A percentile compares a stretch with the other conserved stretches of the same genome.
Conservation (phyloP, 2,113 vertebrate species). For the Murina feae region DNA sequence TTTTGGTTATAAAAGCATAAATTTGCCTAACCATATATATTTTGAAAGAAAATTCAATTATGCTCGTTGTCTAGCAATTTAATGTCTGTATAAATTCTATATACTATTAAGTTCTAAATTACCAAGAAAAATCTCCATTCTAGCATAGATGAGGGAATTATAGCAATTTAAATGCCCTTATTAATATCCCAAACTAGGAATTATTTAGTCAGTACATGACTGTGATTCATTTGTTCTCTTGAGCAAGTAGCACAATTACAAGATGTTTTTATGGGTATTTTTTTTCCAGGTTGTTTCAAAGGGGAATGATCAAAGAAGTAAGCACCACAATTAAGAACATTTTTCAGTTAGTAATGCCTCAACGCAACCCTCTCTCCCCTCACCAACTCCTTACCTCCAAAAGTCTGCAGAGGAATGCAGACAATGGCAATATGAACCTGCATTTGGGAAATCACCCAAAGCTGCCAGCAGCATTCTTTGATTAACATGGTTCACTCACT, state of each 20-base stretch:
- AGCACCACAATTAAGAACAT: slow-evolving; percentile 29
- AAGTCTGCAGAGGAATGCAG: slow-evolving; percentile 35
- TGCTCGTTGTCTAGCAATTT: slow-evolving; percentile 1
- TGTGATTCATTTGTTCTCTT: slow-evolving; percentile 48
- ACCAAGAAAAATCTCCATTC: slow-evolving; percentile 41
- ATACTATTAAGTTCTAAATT: slow-evolving; percentile 44
- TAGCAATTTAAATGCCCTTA: neutral
- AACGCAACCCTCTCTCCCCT: neutral
- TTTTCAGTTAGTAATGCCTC: neutral
- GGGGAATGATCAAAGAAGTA: slow-evolving; percentile 11
- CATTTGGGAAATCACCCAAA: slow-evolving; percentile 9
- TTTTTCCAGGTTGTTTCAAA: slow-evolving; percentile 18
- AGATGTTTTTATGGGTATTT: neutral
- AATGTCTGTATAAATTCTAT: slow-evolving; percentile 46
- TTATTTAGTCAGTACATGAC: neutral
- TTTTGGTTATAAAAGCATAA: neutral
- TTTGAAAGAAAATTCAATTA: neutral
- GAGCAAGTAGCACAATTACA: neutral
- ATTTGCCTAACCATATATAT: neutral
- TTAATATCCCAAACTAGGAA: slow-evolving; percentile 29
- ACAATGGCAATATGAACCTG: slow-evolving; percentile 30
- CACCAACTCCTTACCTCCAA: neutral
- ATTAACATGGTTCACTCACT: neutral
- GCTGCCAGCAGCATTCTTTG: neutral
- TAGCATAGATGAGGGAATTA: slow-evolving; percentile 24